A percentile compares a stretch with the other conserved stretches of the same genome.
These are phyloP conservation scores for Thera britannica DNA, from an alignment of 2,888 invertebrate genomes.

Conservation along the genomic window DNA sequence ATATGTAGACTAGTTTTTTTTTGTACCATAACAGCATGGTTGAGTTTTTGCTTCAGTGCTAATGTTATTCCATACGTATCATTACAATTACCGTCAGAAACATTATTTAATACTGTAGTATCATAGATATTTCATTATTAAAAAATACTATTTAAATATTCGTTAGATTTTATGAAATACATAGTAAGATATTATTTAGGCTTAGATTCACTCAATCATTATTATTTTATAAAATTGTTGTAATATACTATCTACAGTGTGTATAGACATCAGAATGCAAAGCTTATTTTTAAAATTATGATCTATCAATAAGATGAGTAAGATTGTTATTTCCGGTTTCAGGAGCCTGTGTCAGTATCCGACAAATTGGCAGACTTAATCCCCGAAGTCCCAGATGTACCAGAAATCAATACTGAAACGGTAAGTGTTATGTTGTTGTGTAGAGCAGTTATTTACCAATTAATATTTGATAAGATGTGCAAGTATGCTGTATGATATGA, in stretches of 20 bases:
- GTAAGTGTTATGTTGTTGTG: slow-evolving; percentile 45
- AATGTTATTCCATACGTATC: slow-evolving; percentile 47
- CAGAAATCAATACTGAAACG: slow-evolving; percentile 74
- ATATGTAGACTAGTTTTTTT: slow-evolving; percentile 38
- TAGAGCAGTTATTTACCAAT: background rate
- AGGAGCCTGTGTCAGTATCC: slow-evolving; percentile 66
- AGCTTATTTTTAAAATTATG: slow-evolving; percentile 1
- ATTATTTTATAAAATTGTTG: background rate
- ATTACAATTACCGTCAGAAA: slow-evolving; percentile 9
- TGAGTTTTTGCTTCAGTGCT: slow-evolving; percentile 63
- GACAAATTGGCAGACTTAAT: slow-evolving; percentile 78
- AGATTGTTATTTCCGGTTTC: slow-evolving; percentile 47
- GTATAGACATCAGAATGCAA: background rate
- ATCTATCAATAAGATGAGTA: background rate
- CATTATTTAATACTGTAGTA: slow-evolving; percentile 1
- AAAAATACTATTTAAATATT: slow-evolving; percentile 15
- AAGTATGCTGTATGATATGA: background rate
- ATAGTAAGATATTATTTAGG: background rate
- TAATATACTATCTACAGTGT: background rate
- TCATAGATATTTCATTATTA: slow-evolving; percentile 9
- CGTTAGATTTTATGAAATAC: slow-evolving; percentile 3
- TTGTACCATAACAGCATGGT: slow-evolving; percentile 58
- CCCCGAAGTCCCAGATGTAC: slow-evolving; percentile 74
- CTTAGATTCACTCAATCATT: background rate
- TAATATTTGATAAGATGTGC: background rate